A percentile compares a stretch with the other conserved stretches of the same genome.
phyloP scores from a whole-genome alignment of 2,888 invertebrate species.

The Drosophila borealis region DNA sequence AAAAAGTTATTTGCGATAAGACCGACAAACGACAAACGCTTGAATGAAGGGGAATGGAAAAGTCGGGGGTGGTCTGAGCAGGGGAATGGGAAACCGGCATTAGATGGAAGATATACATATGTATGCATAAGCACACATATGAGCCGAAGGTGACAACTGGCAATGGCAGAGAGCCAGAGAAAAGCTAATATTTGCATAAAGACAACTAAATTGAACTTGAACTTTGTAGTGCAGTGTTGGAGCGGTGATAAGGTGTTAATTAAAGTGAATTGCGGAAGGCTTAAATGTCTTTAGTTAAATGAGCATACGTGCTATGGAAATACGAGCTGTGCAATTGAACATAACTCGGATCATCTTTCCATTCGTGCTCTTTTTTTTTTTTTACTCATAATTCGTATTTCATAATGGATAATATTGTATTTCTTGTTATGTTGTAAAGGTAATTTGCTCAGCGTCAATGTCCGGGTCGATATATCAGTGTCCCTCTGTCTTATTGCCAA shows the following conservation, averaged over 20 bases:
- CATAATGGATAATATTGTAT: background rate
- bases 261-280: slow-evolving; percentile 2
- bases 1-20: background rate
- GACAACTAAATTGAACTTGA: slow-evolving; percentile 7
- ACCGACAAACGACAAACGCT: slow-evolving; percentile 2
- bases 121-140: background rate
- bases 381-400: background rate
- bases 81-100: background rate
- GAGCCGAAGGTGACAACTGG: background rate
- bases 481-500: too few relatives aligned
- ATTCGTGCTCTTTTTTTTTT: background rate
- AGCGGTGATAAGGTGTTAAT: background rate
- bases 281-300: background rate
- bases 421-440: too few relatives aligned
- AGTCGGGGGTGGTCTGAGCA: background rate
- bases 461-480: too few relatives aligned
- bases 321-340: background rate
- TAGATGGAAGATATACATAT: background rate
- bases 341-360: background rate
- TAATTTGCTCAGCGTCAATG: too few relatives aligned
- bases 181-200: background rate
- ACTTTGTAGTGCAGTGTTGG: slow-evolving; percentile 6
- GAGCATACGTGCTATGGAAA: background rate
- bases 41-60: background rate
- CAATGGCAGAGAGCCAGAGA: background rate